Evolutionary conservation across 2,797 vertebrate species (phyloP), one percentile per base, ranked within the genome.

Genomic region (Danio albolineatus): DNA sequence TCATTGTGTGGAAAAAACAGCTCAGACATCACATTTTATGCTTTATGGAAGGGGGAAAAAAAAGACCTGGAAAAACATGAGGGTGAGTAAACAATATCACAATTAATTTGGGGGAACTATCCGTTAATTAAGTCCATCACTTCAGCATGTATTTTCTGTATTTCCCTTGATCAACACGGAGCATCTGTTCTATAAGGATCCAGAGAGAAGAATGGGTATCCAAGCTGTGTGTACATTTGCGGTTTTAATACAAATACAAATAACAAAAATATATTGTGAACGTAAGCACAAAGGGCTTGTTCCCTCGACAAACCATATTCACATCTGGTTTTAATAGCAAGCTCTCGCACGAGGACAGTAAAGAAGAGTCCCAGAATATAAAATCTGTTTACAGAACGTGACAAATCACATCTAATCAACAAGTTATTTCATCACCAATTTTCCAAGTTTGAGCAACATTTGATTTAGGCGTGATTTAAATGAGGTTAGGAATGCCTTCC

Each of bases 281-380:
- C 14, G 38, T 57, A 57, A 14, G 51, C 10, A 54, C 51, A 66
- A 62, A 64, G 16, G 7, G 17, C 10, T 14, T 43, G 19, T 76
- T 44, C 59, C 49, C 51, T 49, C 9, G 1, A 48, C 46, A 38
- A 53, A 28, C 74, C 12, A 43, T 38, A 48, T 74, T 59, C 59
- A 46, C 76, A 78, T 81, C 56, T 77, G 75, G 64, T 62, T 73
- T 78, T 43, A 78, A 81, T 81, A 48, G 70, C 14, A 28, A 28
- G 17, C 70, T 8, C 0, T 61, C 67, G 59, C 41, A 49, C 12
- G 6, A 59, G 48, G 38, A 51, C 56, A 49, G 51, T 44, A 56
- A 69, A 49, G 65, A 59, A 28, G 28, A 28, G 28, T 3, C 28
- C 28, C 28, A 28, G n/a, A n/a, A n/a, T n/a, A n/a, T n/a, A n/a